phyloP scores from a whole-genome alignment of 2,113 vertebrate genomes.

The Colinus virginianus region DNA sequence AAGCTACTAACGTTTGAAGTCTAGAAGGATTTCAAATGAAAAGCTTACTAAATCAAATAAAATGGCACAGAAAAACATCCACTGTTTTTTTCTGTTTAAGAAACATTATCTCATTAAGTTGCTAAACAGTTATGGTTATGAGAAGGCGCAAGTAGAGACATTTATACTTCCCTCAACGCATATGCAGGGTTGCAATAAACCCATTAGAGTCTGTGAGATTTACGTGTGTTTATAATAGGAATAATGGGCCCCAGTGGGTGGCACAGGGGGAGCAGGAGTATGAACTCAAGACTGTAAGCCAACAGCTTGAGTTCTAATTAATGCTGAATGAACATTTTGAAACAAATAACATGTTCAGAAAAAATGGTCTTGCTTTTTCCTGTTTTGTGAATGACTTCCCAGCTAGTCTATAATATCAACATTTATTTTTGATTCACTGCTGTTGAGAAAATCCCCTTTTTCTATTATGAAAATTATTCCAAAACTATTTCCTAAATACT shows the following conservation, averaged over 20 bases:
- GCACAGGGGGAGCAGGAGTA: conserved; percentile 5
- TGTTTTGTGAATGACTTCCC: background rate
- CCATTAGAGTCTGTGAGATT: conserved; percentile 49
- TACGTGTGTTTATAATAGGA: conserved; percentile 38
- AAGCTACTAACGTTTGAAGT: background rate
- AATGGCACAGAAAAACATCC: conserved; percentile 2
- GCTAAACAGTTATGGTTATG: conserved; percentile 49
- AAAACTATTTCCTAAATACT: background rate
- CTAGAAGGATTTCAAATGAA: background rate
- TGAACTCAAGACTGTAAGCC: conserved; percentile 9
- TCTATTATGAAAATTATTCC: background rate
- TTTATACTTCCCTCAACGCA: conserved; percentile 42
- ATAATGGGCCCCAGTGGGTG: conserved; percentile 33
- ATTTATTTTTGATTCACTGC: background rate
- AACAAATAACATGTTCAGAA: background rate
- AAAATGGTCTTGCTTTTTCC: background rate
- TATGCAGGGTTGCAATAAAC: conserved; percentile 39
- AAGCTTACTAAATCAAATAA: conserved; percentile 23
- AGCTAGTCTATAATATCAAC: background rate
- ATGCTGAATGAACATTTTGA: conserved; percentile 29
- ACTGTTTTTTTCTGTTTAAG: conserved; percentile 45
- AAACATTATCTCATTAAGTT: conserved; percentile 61
- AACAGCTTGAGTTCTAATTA: conserved; percentile 52
- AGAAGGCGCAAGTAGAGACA: conserved; percentile 27
- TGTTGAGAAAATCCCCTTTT: background rate